phyloP scores from a whole-genome alignment of 1,140 invertebrate species.

The honey bee (Apis mellifera) region Amel_HAv3.1 CM009932.2:3084001-3084500 shows the following conservation, averaged over 20 bases:
- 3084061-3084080: not conserved
- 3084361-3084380: not conserved
- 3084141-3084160: not conserved
- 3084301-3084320: conserved; percentile 37
- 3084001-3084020: not conserved
- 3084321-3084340: conserved; percentile 43
- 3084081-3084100: not conserved
- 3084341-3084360: not conserved
- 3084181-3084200: conserved; percentile 28
- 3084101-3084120: conserved; percentile 19
- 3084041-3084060: not conserved
- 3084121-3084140: conserved; percentile 4
- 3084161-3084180: conserved; percentile 14
- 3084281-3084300: conserved; percentile 26
- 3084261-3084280: conserved; percentile 46
- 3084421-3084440: not conserved
- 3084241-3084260: conserved; percentile 24
- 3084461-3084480: conserved; percentile 19
- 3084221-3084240: conserved; percentile 9
- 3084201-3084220: conserved; percentile 30
- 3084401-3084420: conserved; percentile 2
- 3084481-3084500: conserved; percentile 29
- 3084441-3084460: not conserved
- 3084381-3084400: not conserved
- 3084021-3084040: not conserved